Base-by-base conservation (phyloP, 2,113 vertebrate genomes). In the Choloepus hoffmanni region DNA sequence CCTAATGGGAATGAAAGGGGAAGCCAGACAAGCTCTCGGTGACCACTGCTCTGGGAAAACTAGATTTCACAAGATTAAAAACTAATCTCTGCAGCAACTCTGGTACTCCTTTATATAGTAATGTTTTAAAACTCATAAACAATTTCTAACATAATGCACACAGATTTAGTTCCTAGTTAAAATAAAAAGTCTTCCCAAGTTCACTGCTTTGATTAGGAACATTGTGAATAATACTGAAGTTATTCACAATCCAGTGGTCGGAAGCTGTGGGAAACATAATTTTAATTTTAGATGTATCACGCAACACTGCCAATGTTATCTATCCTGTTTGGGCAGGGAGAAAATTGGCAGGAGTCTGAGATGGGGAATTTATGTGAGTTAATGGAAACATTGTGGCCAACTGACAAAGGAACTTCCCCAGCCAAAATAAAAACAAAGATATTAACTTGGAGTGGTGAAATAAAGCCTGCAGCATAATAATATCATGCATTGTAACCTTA, bases 401-500 rank as follows among this genome's bases (percentile, higher is more conserved):
- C 74, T 96, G 97, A 90, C 60, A 98, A 98, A 97, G 83, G 73
- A 93, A 65, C 12, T 95, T 97, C 91, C 88, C 81, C 36, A 95
- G 96, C 78, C 97, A 96, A 98, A 98, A 97, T 79, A 60, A 70
- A 92, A 98, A 97, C 53, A 95, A 97, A 95, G 36, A 86, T 92
- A 98, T 89, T 94, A 97, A 98, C 78, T 97, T 72, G 74, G 89
- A 96, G 74, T 15, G 16, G 90, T 73, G 4, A 45, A 28, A 67
- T n/a, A 53, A 92, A 60, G 92, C 85, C 33, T 60, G 68, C 28
- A 62, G 76, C 77, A 77, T 74, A 92, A 96, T 92, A 97, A 53
- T 93, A 93, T 78, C 90, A 95, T 1, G 14, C 89, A 95, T 84
- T 76, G 70, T 89, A 97, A 97, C 96, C 93, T 93, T 90, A 94